Conservation (phyloP, 2,113 vertebrate genomes). For the Lipotes vexillifer region DNA sequence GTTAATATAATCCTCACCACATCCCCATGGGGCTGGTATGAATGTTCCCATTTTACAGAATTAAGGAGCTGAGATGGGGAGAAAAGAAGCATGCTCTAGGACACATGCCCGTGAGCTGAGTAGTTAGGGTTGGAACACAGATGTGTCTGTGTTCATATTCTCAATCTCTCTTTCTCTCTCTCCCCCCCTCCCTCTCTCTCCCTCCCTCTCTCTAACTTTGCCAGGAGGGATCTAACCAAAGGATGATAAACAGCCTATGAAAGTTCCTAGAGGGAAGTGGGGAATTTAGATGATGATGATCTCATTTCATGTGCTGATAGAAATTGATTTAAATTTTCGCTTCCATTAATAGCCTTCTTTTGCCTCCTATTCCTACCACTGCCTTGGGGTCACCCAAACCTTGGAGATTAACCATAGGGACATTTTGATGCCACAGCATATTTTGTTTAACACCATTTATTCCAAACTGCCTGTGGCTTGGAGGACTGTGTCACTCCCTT, state of each 20-base stretch:
- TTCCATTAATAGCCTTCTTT: neutral
- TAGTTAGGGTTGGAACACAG: neutral
- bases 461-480: neutral
- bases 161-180: neutral
- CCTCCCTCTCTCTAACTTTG: neutral
- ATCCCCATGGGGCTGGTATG: neutral
- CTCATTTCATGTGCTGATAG: neutral
- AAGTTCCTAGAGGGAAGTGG: neutral
- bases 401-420: neutral
- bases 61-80: neutral
- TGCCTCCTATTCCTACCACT: neutral
- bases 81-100: neutral
- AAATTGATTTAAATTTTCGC: neutral
- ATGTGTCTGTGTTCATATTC: neutral
- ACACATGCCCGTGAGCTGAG: neutral
- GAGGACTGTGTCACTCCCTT: neutral
- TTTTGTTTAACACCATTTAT: neutral
- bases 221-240: neutral
- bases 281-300: neutral
- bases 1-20: neutral
- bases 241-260: neutral
- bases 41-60: neutral
- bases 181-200: neutral
- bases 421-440: neutral
- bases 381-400: neutral